Evolutionary conservation across 2,888 invertebrate species (phyloP).

Genomic region (Pammene fasciana): DNA sequence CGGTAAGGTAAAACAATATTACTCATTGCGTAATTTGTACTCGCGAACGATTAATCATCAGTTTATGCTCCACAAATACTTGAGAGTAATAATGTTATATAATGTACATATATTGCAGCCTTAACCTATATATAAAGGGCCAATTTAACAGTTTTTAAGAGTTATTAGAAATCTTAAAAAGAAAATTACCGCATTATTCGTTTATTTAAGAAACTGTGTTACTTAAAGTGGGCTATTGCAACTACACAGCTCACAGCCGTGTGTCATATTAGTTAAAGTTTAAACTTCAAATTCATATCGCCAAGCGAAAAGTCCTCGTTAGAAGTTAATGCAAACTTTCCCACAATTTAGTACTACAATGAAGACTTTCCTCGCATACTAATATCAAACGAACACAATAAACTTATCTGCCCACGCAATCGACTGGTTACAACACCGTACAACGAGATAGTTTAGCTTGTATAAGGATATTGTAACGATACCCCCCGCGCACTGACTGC

Average conservation of each 20-base stretch:
- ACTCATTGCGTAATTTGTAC: slow-evolving; percentile 37
- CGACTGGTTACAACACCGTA: slow-evolving; percentile 24
- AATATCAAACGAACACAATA: slow-evolving; percentile 17
- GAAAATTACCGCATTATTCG: not conserved
- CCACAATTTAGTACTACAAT: not conserved
- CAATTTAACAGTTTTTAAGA: not conserved
- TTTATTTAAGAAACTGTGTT: too few species aligned
- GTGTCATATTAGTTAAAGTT: too few species aligned
- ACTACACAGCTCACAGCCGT: too few species aligned
- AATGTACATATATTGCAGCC: not conserved
- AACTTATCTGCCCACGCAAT: slow-evolving; percentile 15
- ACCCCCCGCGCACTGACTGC: not conserved
- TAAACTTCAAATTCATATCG: too few species aligned
- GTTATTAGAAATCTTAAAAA: not conserved
- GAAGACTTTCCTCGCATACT: not conserved
- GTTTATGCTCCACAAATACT: slow-evolving; percentile 24
- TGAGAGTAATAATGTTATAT: slow-evolving; percentile 20
- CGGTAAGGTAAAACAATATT: slow-evolving; percentile 29
- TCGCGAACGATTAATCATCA: slow-evolving; percentile 32
- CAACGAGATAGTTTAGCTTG: slow-evolving; percentile 12
- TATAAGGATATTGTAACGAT: slow-evolving; percentile 13
- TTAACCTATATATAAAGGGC: slow-evolving; percentile 1
- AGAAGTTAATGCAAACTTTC: not conserved
- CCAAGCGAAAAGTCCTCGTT: not conserved
- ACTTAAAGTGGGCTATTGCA: too few species aligned